Conservation (phyloP, 2,888 invertebrate genomes). For the Limenitis camilla region DNA sequence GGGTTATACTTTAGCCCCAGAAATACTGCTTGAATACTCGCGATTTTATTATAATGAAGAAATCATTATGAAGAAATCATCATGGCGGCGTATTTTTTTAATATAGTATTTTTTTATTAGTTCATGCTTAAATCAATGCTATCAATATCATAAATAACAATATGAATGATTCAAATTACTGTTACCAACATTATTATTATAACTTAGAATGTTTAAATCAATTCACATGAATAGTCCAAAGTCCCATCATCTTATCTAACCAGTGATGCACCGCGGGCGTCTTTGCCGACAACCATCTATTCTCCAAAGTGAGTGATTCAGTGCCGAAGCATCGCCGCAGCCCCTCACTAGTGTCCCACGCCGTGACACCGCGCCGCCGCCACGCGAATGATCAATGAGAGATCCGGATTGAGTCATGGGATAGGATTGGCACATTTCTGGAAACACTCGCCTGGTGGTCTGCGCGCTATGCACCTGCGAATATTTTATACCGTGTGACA, state of each 20-base stretch:
- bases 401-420: slow-evolving; percentile 17
- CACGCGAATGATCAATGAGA: slow-evolving; percentile 5
- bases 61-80: too few species aligned
- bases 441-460: slow-evolving; percentile 9
- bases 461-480: background rate
- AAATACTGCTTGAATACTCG: too few species aligned
- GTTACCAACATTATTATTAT: too few species aligned
- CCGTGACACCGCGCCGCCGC: background rate
- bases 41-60: too few species aligned
- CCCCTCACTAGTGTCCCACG: background rate
- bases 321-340: background rate
- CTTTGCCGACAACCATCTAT: background rate
- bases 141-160: too few species aligned
- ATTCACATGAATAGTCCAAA: background rate
- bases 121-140: too few species aligned
- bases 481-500: background rate
- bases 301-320: slow-evolving; percentile 3
- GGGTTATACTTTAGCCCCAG: too few species aligned
- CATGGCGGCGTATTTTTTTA: too few species aligned
- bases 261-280: background rate
- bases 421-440: slow-evolving; percentile 4
- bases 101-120: too few species aligned
- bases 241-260: background rate
- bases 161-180: too few species aligned
- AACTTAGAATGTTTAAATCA: background rate